Base-by-base conservation (phyloP, 2,797 vertebrate genomes). In the Megalops cyprinoides region DNA sequence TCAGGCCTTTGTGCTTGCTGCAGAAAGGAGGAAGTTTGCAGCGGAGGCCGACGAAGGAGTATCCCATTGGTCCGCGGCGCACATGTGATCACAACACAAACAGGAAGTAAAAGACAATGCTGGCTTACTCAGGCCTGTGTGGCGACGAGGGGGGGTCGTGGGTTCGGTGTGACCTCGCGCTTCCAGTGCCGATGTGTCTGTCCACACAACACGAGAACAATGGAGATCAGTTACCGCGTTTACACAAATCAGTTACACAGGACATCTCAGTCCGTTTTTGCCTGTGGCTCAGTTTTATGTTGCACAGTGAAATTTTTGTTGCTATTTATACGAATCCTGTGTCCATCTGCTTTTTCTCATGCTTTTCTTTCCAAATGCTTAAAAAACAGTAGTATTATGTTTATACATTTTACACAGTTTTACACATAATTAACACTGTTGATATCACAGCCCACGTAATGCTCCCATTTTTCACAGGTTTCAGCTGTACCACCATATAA, bases 111-210 rank as follows among this genome's bases (percentile, higher is more conserved):
- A 82, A 82, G 85, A 49, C 55, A 83, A 77, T 46, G 3, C 48
- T 25, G 4, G 90, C 93, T 94, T 89, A 94, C 94, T 86, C 82
- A 90, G 81, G 67, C 86, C 90, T 39, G 86, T 51, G 42, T 79
- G 88, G 46, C 79, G 55, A n/a, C 0, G 25, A 31, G 89, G 44
- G 3, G 87, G 78, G 4, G 92, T 91, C 75, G 89, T 92, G 34
- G 53, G 81, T 10, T 82, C 87, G 25, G 53, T 85, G 23, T 77
- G 71, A 4, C 74, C 87, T 75, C 81, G 87, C 5, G 51, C 7
- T 9, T 84, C 89, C 14, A 84, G 37, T 6, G 83, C 10, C 1
- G 74, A 39, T 37, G 82, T 86, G 73, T 87, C 94, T 95, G 80
- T 15, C 51, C 55, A 58, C 15, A 80, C 14, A 58, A 65, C 25